Conservation (phyloP, 1,140 invertebrate species). For the Coelopa frigida region DNA sequence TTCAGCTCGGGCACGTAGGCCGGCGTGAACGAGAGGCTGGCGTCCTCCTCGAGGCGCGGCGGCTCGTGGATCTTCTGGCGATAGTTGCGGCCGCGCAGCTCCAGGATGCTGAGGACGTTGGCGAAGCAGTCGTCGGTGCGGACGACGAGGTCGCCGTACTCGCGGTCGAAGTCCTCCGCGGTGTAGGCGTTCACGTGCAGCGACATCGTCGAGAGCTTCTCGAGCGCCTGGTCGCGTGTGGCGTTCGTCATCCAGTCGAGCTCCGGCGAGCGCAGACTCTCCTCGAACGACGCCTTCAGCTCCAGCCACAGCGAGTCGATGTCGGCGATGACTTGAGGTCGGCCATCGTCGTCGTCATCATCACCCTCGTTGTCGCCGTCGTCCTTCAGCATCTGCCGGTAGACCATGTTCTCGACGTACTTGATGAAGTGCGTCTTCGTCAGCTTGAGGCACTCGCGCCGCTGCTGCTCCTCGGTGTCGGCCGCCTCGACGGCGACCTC, state of each 20-base stretch:
- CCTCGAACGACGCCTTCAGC: conserved; percentile 22
- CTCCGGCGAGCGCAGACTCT: conserved; percentile 12
- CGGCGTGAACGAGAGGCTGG: conserved; percentile 76
- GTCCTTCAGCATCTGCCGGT: background rate
- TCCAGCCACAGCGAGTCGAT: conserved; percentile 25
- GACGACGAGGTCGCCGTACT: conserved; percentile 48
- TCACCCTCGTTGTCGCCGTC: too few species aligned
- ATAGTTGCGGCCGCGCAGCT: conserved; percentile 63
- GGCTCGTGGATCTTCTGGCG: conserved; percentile 67
- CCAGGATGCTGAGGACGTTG: conserved; percentile 67
- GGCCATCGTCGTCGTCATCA: too few species aligned
- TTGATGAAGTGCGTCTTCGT: conserved; percentile 23
- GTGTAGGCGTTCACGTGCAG: conserved; percentile 23
- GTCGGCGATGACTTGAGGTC: conserved; percentile 20
- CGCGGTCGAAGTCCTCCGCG: conserved; percentile 41
- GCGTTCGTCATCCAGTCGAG: conserved; percentile 21
- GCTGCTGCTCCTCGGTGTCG: conserved; percentile 22
- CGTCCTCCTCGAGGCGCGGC: conserved; percentile 71
- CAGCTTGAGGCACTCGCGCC: conserved; percentile 16
- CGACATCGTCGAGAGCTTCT: conserved; percentile 27
- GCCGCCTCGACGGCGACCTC: conserved; percentile 22
- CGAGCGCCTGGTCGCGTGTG: conserved; percentile 20
- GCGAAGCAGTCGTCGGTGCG: conserved; percentile 73
- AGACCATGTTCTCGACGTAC: conserved; percentile 28
- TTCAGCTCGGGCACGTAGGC: conserved; percentile 97